Conservation (phyloP, 2,888 invertebrate species). For the Cryptophagus acutangulus region DNA sequence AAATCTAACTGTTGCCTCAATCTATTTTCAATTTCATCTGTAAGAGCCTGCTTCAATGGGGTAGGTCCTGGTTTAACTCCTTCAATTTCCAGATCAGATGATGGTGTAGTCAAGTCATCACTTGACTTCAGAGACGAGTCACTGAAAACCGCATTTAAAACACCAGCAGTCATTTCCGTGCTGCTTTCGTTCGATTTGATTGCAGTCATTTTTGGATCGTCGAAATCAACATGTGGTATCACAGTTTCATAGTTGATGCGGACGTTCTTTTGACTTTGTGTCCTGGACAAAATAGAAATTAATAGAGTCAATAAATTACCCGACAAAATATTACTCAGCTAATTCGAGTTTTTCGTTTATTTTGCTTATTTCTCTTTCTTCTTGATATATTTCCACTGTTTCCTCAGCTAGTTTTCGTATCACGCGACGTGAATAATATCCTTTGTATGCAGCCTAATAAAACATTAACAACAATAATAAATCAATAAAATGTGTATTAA, state of each 20-base stretch:
- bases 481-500: not conserved
- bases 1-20: no score
- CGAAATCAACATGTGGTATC: slow-evolving; percentile 34
- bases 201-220: slow-evolving; percentile 15
- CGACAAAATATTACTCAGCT: slow-evolving; percentile 10
- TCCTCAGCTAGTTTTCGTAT: slow-evolving; percentile 32
- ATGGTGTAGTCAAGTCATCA: no score
- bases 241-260: slow-evolving; percentile 32
- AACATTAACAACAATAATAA: not conserved
- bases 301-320: no score
- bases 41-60: no score
- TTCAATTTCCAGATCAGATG: no score
- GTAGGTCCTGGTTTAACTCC: no score
- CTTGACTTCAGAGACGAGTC: no score
- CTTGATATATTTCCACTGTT: not conserved
- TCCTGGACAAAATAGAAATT: not conserved
- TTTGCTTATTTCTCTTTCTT: slow-evolving; percentile 6
- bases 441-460: slow-evolving; percentile 43
- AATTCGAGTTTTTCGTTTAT: not conserved
- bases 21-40: no score
- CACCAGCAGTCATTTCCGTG: slow-evolving; percentile 3
- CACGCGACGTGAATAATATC: slow-evolving; percentile 43
- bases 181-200: not conserved
- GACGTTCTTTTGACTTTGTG: no score
- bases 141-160: no score